Evolutionary conservation across 2,113 vertebrate genomes (phyloP), one percentile per base, ranked within the genome.

Genomic region (Chionis minor): DNA sequence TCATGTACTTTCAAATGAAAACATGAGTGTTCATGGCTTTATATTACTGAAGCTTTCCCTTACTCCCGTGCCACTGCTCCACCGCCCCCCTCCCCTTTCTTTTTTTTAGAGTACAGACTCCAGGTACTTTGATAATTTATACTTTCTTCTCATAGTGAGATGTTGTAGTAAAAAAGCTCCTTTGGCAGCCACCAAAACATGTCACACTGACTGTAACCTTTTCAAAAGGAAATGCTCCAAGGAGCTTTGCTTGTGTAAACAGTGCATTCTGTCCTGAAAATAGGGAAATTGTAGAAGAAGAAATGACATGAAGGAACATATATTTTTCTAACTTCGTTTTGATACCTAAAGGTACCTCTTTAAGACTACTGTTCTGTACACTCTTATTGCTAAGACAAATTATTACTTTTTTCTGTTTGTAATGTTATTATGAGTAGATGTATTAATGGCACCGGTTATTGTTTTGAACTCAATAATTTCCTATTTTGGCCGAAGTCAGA

Each of bases 211-310:
- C 67, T 88, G n/a, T 87, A 97, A 96, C 79, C 89, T 96, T 97
- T 97, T 94, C 81, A 94, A 97, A 96, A 86, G 65, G 44, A 97
- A 98, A 97, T 67, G 80, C 59, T 97, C 77, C 71, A 62, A 95
- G 92, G 83, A 93, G 78, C 52, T 97, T 95, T 95, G 54, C 83
- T 96, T 96, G 51, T 86, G 71, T 78, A 96, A 97, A 79, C 67
- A 94, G 19, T 58, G 8, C 23, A 45, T 42, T 92, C 33, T 86
- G 35, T 93, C 30, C 35, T 91, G n/a, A 93, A 97, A 96, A 75
- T 30, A 21, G 45, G 30, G 35, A 92, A 54, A 55, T 26, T 65
- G 58, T 81, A 65, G 45, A 62, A 97, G 38, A 32, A 55, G 51
- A 66, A 58, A 81, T 35, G 40, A 40, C 26, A 69, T 20, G 30